Evolutionary conservation across 2,797 vertebrate species (phyloP).

Genomic region (Serranus cabrilla): DNA sequence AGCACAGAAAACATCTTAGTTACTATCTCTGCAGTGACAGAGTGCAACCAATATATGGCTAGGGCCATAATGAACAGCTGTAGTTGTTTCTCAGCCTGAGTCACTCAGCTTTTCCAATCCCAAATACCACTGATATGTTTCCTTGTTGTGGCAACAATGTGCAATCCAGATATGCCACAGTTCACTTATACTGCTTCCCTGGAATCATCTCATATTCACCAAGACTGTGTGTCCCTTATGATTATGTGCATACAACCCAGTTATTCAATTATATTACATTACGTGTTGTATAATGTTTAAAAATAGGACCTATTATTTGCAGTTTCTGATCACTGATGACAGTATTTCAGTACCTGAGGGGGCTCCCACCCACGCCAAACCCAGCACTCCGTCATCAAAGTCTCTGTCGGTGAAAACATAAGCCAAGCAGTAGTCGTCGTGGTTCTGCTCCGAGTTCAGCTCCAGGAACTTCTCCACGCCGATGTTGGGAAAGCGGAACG

Average conservation of each 20-base stretch:
- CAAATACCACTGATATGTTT: constrained; percentile 1
- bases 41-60: not conserved
- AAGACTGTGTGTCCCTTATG: not conserved
- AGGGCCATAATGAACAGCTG: constrained; percentile 10
- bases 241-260: not conserved
- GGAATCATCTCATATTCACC: not conserved
- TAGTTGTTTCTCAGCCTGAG: constrained; percentile 21
- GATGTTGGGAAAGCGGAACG: constrained; percentile 97
- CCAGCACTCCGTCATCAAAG: constrained; percentile 97
- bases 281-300: not conserved
- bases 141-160: not conserved
- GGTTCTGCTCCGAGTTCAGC: constrained; percentile 98
- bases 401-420: constrained; percentile 98
- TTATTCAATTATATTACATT: not conserved
- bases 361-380: constrained; percentile 97
- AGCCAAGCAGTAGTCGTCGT: constrained; percentile 97
- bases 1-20: not conserved
- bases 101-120: constrained; percentile 7
- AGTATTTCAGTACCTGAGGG: constrained; percentile 90
- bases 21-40: constrained; percentile 5
- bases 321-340: not conserved
- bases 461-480: constrained; percentile 99
- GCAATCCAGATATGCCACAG: not conserved
- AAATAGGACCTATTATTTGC: not conserved
- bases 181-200: not conserved